phyloP scores from a whole-genome alignment of 92 coral and sea anemone genomes.

The Scolanthus callimorphus region DNA sequence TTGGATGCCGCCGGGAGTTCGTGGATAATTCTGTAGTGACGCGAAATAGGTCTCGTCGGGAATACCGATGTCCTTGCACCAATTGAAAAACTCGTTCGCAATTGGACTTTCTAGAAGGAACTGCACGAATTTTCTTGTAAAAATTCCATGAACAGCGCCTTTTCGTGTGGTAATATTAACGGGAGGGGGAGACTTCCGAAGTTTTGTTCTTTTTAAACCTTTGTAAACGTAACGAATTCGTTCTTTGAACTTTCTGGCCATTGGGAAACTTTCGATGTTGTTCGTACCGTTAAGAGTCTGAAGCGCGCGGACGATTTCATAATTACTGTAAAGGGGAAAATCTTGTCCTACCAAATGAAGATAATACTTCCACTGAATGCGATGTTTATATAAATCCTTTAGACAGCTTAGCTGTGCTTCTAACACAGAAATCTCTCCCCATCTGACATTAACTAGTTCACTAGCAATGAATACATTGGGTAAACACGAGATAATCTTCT shows the following conservation, averaged over 20 bases:
- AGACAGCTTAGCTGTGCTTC: conserved; percentile 54
- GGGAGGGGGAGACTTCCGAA: conserved; percentile 25
- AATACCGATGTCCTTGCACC: not conserved
- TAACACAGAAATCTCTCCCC: conserved; percentile 42
- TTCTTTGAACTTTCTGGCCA: not conserved
- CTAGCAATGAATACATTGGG: conserved; percentile 58
- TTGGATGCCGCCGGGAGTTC: conserved; percentile 21
- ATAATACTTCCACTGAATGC: conserved; percentile 57
- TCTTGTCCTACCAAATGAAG: conserved; percentile 66
- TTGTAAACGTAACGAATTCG: conserved; percentile 6
- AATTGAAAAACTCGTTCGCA: conserved; percentile 14
- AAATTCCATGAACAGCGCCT: conserved; percentile 38
- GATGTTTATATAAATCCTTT: conserved; percentile 40
- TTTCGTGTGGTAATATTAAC: conserved; percentile 27
- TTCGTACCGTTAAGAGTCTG: conserved; percentile 32
- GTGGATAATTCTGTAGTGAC: conserved; percentile 18
- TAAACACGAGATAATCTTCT: conserved; percentile 40
- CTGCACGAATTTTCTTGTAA: conserved; percentile 30
- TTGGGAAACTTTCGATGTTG: conserved; percentile 22
- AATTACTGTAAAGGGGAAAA: conserved; percentile 53
- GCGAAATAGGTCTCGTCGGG: conserved; percentile 15
- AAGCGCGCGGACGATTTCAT: conserved; percentile 48
- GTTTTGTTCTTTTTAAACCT: conserved; percentile 2
- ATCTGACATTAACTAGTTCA: conserved; percentile 27
- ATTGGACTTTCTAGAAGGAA: conserved; percentile 10